Evolutionary conservation across 2,113 vertebrate species (phyloP).

Genomic region (Paradisaea rubra): DNA sequence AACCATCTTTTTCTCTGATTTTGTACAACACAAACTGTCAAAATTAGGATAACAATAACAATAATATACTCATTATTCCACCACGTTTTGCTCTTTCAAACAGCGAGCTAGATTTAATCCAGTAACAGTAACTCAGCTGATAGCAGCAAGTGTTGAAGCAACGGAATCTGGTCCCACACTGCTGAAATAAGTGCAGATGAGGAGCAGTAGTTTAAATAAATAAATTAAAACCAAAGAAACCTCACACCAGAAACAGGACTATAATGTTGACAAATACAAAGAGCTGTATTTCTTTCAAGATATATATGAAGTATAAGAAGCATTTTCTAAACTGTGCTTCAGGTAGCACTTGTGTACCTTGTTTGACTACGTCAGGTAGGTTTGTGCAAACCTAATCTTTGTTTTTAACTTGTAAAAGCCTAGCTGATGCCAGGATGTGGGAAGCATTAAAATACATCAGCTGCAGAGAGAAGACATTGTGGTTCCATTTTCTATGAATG

Average conservation of each 20-base stretch:
- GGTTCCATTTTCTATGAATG: background rate
- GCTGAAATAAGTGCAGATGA: background rate
- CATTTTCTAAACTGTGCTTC: background rate
- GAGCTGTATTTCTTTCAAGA: background rate
- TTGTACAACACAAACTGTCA: background rate
- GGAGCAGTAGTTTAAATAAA: background rate
- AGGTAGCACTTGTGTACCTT: background rate
- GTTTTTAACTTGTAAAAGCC: background rate
- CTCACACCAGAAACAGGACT: background rate
- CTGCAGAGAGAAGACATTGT: background rate
- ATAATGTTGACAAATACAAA: background rate
- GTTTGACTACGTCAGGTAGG: background rate
- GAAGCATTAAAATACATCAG: background rate
- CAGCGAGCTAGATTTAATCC: background rate
- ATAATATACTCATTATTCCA: background rate
- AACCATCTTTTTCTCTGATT: background rate
- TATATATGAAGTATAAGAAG: background rate
- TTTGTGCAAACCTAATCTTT: background rate
- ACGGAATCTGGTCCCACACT: background rate
- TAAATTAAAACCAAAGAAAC: background rate
- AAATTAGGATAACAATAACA: background rate
- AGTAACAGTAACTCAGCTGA: background rate
- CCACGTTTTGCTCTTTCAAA: background rate
- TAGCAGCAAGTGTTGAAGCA: background rate
- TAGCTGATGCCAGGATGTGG: background rate